These are phyloP conservation scores for Phrynocephalus guinanensis DNA, from an alignment of 2,797 vertebrate genomes.

Conservation along the genomic window DNA sequence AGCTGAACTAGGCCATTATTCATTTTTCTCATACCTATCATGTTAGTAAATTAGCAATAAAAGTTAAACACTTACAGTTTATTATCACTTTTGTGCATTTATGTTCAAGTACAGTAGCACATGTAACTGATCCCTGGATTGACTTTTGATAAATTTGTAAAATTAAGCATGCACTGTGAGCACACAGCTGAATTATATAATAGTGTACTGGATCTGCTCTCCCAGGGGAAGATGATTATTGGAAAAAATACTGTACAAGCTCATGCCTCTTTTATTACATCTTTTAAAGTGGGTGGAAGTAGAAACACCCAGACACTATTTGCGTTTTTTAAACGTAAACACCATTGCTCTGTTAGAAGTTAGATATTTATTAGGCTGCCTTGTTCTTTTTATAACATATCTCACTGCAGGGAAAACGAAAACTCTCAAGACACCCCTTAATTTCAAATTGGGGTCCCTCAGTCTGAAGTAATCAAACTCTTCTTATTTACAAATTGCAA, in stretches of 20 bases:
- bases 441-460: conserved; percentile 34
- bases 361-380: not conserved
- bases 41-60: conserved; percentile 17
- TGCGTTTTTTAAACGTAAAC: conserved; percentile 40
- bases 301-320: not conserved
- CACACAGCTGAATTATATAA: conserved; percentile 25
- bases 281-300: not conserved
- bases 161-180: conserved; percentile 22
- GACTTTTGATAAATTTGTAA: conserved; percentile 50
- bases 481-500: conserved; percentile 29
- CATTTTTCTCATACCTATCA: not conserved
- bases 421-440: conserved; percentile 31
- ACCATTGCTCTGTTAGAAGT: not conserved
- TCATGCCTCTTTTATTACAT: conserved; percentile 26
- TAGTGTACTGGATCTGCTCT: conserved; percentile 12
- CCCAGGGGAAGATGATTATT: conserved; percentile 23
- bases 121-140: not conserved
- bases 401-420: conserved; percentile 6
- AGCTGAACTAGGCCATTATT: not conserved
- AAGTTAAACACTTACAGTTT: not conserved
- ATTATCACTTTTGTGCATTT: conserved; percentile 21
- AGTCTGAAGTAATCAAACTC: conserved; percentile 40
- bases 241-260: conserved; percentile 2
- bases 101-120: conserved; percentile 4
- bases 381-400: not conserved